Conservation (phyloP, 2,113 vertebrate species). For the Coracopsis vasa region DNA sequence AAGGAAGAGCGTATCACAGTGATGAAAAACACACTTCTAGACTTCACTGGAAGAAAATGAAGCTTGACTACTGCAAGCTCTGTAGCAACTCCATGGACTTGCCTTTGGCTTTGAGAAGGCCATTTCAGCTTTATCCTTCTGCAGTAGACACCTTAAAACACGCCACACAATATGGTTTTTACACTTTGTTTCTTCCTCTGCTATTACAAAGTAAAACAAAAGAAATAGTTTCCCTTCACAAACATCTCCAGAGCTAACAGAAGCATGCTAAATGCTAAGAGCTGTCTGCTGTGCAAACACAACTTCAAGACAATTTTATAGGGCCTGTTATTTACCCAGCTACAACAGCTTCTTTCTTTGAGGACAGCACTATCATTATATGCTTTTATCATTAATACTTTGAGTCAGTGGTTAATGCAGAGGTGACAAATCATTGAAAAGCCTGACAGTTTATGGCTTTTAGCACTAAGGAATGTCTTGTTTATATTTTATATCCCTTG, state of each 20-base stretch:
- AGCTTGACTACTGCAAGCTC: background rate
- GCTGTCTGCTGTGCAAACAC: background rate
- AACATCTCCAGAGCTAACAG: background rate
- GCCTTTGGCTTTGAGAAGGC: background rate
- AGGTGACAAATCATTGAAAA: constrained; percentile 57
- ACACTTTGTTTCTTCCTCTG: background rate
- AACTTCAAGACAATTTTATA: constrained; percentile 33
- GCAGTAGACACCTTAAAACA: background rate
- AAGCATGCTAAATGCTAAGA: background rate
- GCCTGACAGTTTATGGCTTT: constrained; percentile 39
- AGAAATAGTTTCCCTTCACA: background rate
- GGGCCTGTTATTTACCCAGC: constrained; percentile 48
- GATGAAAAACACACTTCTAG: background rate
- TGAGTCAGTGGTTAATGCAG: constrained; percentile 44
- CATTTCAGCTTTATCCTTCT: background rate
- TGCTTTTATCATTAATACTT: constrained; percentile 64
- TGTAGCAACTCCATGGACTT: background rate
- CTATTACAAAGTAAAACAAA: background rate
- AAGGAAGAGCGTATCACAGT: background rate
- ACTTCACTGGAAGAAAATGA: background rate
- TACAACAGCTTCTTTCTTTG: constrained; percentile 31
- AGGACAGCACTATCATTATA: constrained; percentile 27
- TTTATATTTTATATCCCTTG: constrained; percentile 22
- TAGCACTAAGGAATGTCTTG: background rate
- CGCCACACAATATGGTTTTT: background rate